phyloP scores from a whole-genome alignment of 2,888 invertebrate genomes.

The Mellilla xanthometata region DNA sequence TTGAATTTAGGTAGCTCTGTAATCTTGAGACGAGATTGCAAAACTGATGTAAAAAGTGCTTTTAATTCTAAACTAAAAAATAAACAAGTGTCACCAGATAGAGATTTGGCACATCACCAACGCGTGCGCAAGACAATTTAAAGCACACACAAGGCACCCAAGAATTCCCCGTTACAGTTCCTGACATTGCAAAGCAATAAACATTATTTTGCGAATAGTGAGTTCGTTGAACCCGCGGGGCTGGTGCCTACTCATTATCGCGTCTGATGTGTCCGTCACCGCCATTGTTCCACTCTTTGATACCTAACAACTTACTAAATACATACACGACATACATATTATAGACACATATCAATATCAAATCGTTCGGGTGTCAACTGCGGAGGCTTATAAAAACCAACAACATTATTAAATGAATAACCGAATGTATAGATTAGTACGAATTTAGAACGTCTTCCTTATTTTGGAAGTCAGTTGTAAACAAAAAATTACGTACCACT shows the following conservation, averaged over 20 bases:
- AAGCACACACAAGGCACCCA: constrained; percentile 43
- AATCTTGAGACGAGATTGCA: no score
- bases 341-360: constrained; percentile 17
- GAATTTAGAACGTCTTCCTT: no score
- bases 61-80: no score
- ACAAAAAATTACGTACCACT: constrained; percentile 14
- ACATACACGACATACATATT: background rate
- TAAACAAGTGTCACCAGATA: constrained; percentile 6
- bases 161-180: constrained; percentile 54
- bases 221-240: constrained; percentile 78
- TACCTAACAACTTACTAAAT: constrained; percentile 41
- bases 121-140: constrained; percentile 45
- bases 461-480: no score
- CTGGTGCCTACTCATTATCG: constrained; percentile 78
- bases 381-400: constrained; percentile 7
- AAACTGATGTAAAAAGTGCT: no score
- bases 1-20: no score
- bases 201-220: constrained; percentile 66
- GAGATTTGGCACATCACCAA: constrained; percentile 53
- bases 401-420: no score
- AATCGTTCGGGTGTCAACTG: background rate
- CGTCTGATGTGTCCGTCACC: constrained; percentile 72
- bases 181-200: constrained; percentile 49
- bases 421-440: no score
- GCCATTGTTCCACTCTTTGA: constrained; percentile 67